Base-by-base conservation (phyloP, 2,113 vertebrate species). In the Pitta sordida region DNA sequence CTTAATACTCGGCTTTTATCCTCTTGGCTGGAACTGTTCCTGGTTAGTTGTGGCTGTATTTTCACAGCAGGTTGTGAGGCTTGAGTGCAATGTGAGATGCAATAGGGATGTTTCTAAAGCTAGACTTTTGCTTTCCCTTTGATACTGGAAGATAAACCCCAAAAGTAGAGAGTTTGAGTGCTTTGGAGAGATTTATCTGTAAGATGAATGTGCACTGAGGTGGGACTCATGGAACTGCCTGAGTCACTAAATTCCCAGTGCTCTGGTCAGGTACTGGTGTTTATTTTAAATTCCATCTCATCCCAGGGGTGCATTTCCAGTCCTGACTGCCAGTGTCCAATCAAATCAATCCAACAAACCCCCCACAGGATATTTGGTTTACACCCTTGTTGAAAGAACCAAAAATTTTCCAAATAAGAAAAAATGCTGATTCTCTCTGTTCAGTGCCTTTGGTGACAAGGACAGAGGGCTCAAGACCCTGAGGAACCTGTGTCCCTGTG, bases 401-500 rank as follows among this genome's bases (percentile, higher is more conserved):
- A 48, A 8, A 15, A 19, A 2, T 27, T 27, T 78, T 39, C 65
- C 37, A 53, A 10, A 13, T 59, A 24, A 37, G 22, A 37, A 78
- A 32, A 55, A 81, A 48, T 56, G 17, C 52, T 32, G 32, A 0
- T 79, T 73, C 7, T 76, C 39, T 34, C 19, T 12, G 0, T 21
- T 21, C 15, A 7, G 16, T 37, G 0, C 27, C 30, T 64, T 10
- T 21, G 39, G 4, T 44, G 79, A 13, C 43, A 70, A n/a, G 34
- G 44, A 27, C 20, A 30, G 60, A 34, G 39, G 27, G 32, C 44
- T 80, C 46, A 17, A 36, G 13, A 24, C 30, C 63, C 26, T 21
- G 1, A 29, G 77, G 82, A 52, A 9, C n/a, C 23, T 39, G n/a
- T 37, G 36, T 41, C 43, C 17, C 37, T 41, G 0, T 1, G 0